Evolutionary conservation across 2,888 invertebrate species (phyloP).

Genomic region (Anorthoa munda): DNA sequence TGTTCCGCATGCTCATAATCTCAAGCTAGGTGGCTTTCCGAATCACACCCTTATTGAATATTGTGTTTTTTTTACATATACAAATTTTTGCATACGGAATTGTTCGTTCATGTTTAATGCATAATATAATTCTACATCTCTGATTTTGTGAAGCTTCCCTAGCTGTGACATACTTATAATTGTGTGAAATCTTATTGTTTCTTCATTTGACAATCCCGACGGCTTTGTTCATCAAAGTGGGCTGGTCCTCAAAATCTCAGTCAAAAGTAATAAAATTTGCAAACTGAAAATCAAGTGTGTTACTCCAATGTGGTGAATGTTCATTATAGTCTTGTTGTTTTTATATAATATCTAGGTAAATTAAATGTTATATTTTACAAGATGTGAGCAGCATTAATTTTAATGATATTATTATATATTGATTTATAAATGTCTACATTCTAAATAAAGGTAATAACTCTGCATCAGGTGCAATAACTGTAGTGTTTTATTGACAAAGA

Average conservation of each 20-base stretch:
- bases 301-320: conserved; percentile 44
- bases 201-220: conserved; percentile 38
- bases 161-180: conserved; percentile 61
- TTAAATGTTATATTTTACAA: conserved; percentile 67
- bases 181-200: conserved; percentile 56
- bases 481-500: conserved; percentile 54
- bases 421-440: conserved; percentile 64
- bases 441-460: conserved; percentile 39
- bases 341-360: conserved; percentile 66
- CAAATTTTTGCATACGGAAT: conserved; percentile 61
- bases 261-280: conserved; percentile 32
- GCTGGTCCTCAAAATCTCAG: conserved; percentile 43
- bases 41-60: conserved; percentile 66
- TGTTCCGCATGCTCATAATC: conserved; percentile 76
- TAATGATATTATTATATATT: conserved; percentile 42
- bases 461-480: conserved; percentile 28
- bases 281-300: conserved; percentile 47
- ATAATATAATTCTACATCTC: conserved; percentile 67
- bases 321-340: conserved; percentile 62
- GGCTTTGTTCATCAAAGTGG: conserved; percentile 39
- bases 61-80: conserved; percentile 58
- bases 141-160: conserved; percentile 71
- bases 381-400: conserved; percentile 57
- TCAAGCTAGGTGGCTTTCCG: conserved; percentile 76
- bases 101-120: conserved; percentile 62